Evolutionary conservation across 2,797 vertebrate genomes (phyloP), one percentile per base, ranked within the genome.

Genomic region (Sarcoramphus papa): DNA sequence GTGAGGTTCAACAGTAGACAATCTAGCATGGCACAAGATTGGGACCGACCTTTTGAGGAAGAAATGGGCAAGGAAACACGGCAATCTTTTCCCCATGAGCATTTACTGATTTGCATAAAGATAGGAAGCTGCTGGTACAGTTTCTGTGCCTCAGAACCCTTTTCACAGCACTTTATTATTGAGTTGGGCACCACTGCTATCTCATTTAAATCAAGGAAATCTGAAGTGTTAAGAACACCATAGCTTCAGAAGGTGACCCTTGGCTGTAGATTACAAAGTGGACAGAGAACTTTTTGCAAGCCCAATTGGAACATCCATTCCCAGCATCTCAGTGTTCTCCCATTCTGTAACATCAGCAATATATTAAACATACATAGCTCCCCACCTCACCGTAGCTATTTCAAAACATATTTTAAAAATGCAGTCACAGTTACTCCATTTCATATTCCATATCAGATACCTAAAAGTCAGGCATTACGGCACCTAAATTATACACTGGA

Each of bases 1-100:
- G 10, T 6, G 17, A 73, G 33, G 56, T 73, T 28, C 82, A n/a
- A 31, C 24, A 48, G 30, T 1, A 35, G 12, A 68, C 21, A 41
- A 78, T 12, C 23, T 48, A 57, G 27, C 3, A n/a, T 0, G 6
- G 30, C 37, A 69, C 21, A 79, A 43, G 9, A 68, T 0, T 31
- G 23, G 22, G 8, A 63, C 30, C 17, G 51, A 40, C 21, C 6
- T 64, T 80, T 56, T 65, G 54, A 76, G 33, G n/a, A 51, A 59
- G 17, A 82, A 90, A 79, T 2, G 7, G 22, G 9, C 56, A 94
- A 63, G 24, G 45, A 80, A 63, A 47, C 33, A 63, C 8, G 23
- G 14, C 20, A 78, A 20, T 41, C 33, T 53, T 57, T 81, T 45
- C 41, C 37, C 28, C 25, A 13, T 19, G 21, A 69, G 20, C 27